Evolutionary conservation across 2,888 invertebrate genomes (phyloP), one percentile per base, ranked within the genome.

Genomic region (Pachymerium ferrugineum): DNA sequence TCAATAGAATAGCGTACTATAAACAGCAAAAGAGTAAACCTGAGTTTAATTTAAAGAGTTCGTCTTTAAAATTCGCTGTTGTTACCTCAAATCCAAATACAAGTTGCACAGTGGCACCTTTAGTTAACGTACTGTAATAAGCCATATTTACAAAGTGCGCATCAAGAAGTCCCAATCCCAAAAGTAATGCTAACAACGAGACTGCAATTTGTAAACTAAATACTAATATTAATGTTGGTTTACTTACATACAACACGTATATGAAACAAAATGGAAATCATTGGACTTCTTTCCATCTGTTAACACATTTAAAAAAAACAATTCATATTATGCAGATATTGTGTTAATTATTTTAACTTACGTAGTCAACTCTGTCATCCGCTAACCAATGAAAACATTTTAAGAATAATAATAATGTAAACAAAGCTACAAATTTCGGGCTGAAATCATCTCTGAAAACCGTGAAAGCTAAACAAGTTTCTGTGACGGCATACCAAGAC

Each of bases 351-450:
- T n/a, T n/a, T n/a, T 30, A 80, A 88, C 94, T 92, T 86, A 96
- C 97, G 88, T 93, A 98, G 84, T 99, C 99, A 35, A 99, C 97
- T 81, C 99, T 88, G 82, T 99, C 99, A 84, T 99, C 99, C 19
- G 96, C 96, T 47, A 99, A 86, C 99, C 99, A 99, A 85, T 99
- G 99, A 86, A 99, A 99, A 82, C 97, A 95, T 86, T 98, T 99
- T 31, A 99, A 85, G 83, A 99, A 98, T 75, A 99, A 86, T 74
- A 99, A 85, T 68, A 99, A 87, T 1, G 97, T 97, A 82, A 99
- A 99, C 74, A 98, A 86, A 30, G 97, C 97, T 79, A 99, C 95
- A 86, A 99, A 99, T 82, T 94, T 93, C 14, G 94, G 94, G 86
- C 94, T 97, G 83, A 99, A 97, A 82, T 99, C 99, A 86, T 99